Base-by-base conservation (phyloP, 2,113 vertebrate species). In the Nannobrachium achirus region DNA sequence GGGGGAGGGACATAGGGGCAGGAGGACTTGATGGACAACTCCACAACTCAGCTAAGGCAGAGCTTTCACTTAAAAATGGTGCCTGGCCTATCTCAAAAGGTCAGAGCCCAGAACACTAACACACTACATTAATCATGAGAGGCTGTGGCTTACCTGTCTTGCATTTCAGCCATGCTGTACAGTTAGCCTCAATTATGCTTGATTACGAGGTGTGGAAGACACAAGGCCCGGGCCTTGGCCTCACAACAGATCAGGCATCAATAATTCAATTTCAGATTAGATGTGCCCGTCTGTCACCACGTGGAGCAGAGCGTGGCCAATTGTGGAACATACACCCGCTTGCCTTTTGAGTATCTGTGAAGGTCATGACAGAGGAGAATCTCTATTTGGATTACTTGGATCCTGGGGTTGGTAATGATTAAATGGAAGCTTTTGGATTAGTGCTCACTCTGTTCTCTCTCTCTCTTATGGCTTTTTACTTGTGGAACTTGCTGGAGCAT, bases 51-150 rank as follows among this genome's bases (percentile, higher is more conserved):
- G 83, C 82, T 75, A 87, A 87, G 88, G 86, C 86, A 85, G 83
- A 89, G 88, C 88, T 91, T 93, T 92, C 90, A 91, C 90, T 93
- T 86, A 91, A 91, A 91, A 92, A 90, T 91, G 91, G 91, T 80
- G 89, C 91, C 91, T 92, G 92, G 88, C 89, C 89, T 90, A 87
- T 92, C 90, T 93, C 91, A 93, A 91, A 91, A 92, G 91, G 90
- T 92, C 90, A 89, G 82, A 82, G 87, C 85, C 80, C 86, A 77
- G 87, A 86, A 82, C 71, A 75, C 87, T 76, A 82, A 80, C 89
- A 78, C 86, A 89, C 90, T 92, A 87, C 91, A 92, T 93, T 91
- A 93, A 92, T 92, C 88, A 93, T 88, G 89, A 90, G 88, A 63
- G 69, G 78, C 80, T 77, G 77, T 75, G 81, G 90, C 88, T 88